Evolutionary conservation across 1,140 invertebrate genomes (phyloP), one percentile per base, ranked within the genome.

Genomic region (Antheraea pernyi): DNA sequence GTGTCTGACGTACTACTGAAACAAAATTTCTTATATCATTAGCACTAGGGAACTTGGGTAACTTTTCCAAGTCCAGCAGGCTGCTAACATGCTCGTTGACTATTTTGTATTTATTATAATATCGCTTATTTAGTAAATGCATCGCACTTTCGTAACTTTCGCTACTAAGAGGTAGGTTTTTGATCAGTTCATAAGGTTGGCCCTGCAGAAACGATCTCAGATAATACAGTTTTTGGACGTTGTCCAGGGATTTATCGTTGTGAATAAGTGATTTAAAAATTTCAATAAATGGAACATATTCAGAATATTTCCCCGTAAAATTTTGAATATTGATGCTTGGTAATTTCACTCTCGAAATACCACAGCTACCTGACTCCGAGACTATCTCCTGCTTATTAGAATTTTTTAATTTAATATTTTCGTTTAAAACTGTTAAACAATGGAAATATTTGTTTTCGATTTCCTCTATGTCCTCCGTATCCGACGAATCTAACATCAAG

Each of bases 181-280:
- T 74, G 8, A 74, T 70, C 10, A 74, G 19, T 59, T 70, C 69
- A 22, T n/a, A 68, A 10, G 72, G 72, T 48, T 74, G 48, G 46
- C 37, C 61, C 16, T 68, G 19, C n/a, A 74, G 46, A 19, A 65
- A 74, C 7, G 68, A 64, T 11, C 68, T 37, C 30, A 74, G 53
- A 53, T 74, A 70, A 62, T 69, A 69, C 18, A 73, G 59, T 39
- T 73, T 73, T 69, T 73, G 67, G 3, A 73, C 16, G 7, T 46
- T 19, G 61, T 68, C 67, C 0, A 73, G 8, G n/a, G 9, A 10
- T n/a, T 62, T 59, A 30, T 73, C 53, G 9, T 65, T 69, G 39
- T 73, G 36, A 42, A 73, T 73, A 11, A 73, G 6, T 36, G 71
- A 65, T 8, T 61, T 61, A 42, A 69, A 73, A 9, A 73, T 16